A percentile compares a stretch with the other conserved stretches of the same genome.
Conservation (phyloP, 2,113 vertebrate genomes). For the Verasper variegatus region DNA sequence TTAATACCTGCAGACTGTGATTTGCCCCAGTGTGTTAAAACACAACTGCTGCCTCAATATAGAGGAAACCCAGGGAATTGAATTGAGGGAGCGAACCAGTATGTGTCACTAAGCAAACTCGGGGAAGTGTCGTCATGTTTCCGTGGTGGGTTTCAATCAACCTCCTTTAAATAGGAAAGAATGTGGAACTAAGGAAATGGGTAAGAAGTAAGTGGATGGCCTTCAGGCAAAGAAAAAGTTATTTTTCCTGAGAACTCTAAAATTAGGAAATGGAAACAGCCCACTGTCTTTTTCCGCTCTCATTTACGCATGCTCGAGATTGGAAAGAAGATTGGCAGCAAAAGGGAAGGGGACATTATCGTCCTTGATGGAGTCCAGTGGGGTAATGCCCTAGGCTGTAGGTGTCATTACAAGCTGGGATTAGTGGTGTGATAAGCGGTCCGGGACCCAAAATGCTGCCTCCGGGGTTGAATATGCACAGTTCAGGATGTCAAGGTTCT, state of each 20-base stretch:
- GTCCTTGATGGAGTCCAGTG: not conserved
- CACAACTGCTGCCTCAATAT: not conserved
- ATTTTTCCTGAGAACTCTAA: slow-evolving; percentile 44
- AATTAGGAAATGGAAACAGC: slow-evolving; percentile 65
- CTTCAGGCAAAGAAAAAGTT: slow-evolving; percentile 22
- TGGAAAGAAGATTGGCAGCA: slow-evolving; percentile 60
- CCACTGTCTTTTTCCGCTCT: slow-evolving; percentile 37
- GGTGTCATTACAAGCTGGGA: slow-evolving; percentile 35
- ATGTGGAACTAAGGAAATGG: slow-evolving; percentile 45
- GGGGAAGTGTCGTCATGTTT: slow-evolving; percentile 10
- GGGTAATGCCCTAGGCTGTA: slow-evolving; percentile 49
- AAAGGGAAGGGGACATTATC: not conserved
- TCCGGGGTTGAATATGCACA: slow-evolving; percentile 15
- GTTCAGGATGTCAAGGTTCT: slow-evolving; percentile 3
- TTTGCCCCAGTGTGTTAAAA: not conserved
- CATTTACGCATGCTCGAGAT: slow-evolving; percentile 49
- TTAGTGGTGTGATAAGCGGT: slow-evolving; percentile 36
- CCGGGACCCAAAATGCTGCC: slow-evolving; percentile 7
- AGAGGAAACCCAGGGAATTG: not conserved
- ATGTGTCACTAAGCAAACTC: not conserved
- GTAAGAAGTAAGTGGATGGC: slow-evolving; percentile 37
- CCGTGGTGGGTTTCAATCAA: slow-evolving; percentile 39
- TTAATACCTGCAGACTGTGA: not conserved
- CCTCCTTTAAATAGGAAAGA: slow-evolving; percentile 47
- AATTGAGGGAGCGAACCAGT: no score